These are phyloP conservation scores for Patella caerulea DNA, from an alignment of 2,888 invertebrate genomes.

Conservation along the genomic window DNA sequence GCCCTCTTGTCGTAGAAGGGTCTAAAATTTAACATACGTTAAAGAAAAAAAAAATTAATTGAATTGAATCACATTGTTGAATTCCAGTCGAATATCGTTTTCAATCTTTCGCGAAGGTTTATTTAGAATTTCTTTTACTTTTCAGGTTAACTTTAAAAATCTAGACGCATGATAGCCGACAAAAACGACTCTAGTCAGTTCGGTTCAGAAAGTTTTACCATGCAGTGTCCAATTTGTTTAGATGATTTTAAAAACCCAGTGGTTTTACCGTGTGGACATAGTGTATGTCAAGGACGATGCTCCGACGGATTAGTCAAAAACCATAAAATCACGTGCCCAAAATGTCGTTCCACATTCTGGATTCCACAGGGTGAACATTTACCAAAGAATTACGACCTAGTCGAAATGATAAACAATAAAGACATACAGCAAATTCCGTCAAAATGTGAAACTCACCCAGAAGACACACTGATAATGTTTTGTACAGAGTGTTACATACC, in stretches of 20 bases:
- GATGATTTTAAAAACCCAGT: constrained; percentile 14
- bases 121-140: too few species aligned
- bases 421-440: background rate
- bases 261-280: constrained; percentile 17
- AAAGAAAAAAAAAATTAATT: too few species aligned
- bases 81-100: too few species aligned
- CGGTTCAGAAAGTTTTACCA: background rate
- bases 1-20: too few species aligned
- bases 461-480: constrained; percentile 13
- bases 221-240: constrained; percentile 18
- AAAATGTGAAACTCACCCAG: constrained; percentile 15
- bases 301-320: constrained; percentile 1
- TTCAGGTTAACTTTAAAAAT: too few species aligned
- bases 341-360: constrained; percentile 13
- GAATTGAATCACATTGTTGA: too few species aligned
- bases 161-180: too few species aligned
- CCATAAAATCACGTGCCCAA: constrained; percentile 13
- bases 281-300: constrained; percentile 11
- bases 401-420: constrained; percentile 2
- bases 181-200: too few species aligned
- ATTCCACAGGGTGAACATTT: constrained; percentile 11
- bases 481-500: constrained; percentile 13
- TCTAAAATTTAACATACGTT: too few species aligned
- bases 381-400: constrained; percentile 17
- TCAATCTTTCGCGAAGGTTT: too few species aligned